phyloP scores from a whole-genome alignment of 2,888 invertebrate species.

The Archips xylosteana region DNA sequence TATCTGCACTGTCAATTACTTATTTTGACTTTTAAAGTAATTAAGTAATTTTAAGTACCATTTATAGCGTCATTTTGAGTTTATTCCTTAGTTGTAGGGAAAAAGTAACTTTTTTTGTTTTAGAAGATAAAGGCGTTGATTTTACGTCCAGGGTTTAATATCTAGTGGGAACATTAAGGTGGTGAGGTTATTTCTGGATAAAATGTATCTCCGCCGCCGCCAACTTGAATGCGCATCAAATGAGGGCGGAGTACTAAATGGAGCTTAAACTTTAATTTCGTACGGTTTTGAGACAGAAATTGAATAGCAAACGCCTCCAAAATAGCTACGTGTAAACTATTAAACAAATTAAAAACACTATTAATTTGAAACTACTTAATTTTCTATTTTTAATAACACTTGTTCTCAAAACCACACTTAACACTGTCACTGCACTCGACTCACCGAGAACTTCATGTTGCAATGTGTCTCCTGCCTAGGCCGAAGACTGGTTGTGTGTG shows the following conservation, averaged over 20 bases:
- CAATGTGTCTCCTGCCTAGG: conserved; percentile 75
- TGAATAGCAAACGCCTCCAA: conserved; percentile 59
- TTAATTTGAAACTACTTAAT: neutral
- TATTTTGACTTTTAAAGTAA: neutral
- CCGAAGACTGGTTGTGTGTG: conserved; percentile 83
- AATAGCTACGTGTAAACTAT: conserved; percentile 23
- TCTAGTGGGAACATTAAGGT: too few species aligned
- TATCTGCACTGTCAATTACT: neutral
- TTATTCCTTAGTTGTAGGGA: neutral
- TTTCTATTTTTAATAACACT: neutral
- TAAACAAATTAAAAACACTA: conserved; percentile 3
- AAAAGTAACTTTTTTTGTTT: neutral
- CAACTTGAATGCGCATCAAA: neutral
- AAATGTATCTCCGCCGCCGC: neutral
- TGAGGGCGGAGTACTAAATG: neutral
- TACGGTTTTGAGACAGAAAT: conserved; percentile 50
- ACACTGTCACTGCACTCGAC: conserved; percentile 59
- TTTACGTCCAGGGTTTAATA: too few species aligned
- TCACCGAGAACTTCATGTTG: conserved; percentile 84
- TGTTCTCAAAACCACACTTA: conserved; percentile 45
- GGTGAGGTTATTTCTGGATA: neutral
- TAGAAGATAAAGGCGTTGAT: too few species aligned
- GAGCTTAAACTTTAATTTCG: conserved; percentile 13
- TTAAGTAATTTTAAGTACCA: neutral
- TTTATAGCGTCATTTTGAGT: neutral